phyloP scores from a whole-genome alignment of 2,888 invertebrate genomes.

The Piscicola geometra region DNA sequence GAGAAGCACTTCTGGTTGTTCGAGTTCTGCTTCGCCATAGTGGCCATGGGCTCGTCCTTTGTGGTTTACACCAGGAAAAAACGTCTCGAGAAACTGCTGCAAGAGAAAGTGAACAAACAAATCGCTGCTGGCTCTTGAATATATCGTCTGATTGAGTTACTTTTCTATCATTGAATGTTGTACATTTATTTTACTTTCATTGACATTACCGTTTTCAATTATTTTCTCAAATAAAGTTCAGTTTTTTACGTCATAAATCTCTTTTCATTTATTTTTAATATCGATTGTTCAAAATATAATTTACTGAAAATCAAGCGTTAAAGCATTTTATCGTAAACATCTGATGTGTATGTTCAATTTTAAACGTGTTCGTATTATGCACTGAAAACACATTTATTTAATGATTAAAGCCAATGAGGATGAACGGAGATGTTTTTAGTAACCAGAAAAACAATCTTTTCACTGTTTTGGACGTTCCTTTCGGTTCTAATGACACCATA shows the following conservation, averaged over 20 bases:
- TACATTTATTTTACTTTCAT: neutral
- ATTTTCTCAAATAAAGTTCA: no score
- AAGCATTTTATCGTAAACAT: neutral
- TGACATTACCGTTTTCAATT: neutral
- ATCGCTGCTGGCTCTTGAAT: constrained; percentile 3
- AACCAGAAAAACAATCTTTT: neutral
- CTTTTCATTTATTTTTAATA: neutral
- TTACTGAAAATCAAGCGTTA: neutral
- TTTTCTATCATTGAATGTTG: neutral
- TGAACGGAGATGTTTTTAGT: neutral
- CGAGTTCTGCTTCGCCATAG: neutral
- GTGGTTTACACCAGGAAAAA: neutral
- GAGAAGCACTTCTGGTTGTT: constrained; percentile 9
- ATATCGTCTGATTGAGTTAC: no score
- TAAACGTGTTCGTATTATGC: neutral
- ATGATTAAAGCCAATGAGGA: neutral
- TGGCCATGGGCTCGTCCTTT: neutral
- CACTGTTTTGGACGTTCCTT: neutral
- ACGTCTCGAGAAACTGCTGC: neutral
- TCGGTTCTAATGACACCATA: neutral
- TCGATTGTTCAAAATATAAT: neutral
- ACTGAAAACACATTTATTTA: neutral
- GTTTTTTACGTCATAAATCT: neutral
- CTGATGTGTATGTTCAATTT: neutral
- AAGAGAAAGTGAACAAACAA: neutral